These are phyloP conservation scores for Nycticorax nycticorax DNA, from an alignment of 2,113 vertebrate species.

Conservation along the genomic window DNA sequence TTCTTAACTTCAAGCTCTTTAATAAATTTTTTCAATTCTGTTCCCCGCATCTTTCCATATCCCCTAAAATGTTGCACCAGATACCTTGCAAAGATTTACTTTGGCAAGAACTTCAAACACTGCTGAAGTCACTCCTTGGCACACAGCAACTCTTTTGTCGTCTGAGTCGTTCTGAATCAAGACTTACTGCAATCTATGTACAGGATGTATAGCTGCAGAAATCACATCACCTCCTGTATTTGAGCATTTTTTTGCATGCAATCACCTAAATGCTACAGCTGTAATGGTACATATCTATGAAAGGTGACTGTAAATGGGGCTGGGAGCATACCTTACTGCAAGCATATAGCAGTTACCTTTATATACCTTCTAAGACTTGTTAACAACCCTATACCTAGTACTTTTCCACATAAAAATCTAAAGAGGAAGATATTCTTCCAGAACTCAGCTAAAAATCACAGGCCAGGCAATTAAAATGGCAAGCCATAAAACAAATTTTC, in stretches of 20 bases:
- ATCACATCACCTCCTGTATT: not conserved
- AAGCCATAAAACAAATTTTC: not conserved
- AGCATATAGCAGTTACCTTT: not conserved
- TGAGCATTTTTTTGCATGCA: not conserved
- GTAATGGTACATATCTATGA: rapidly evolving
- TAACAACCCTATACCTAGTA: not conserved
- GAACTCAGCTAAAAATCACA: not conserved
- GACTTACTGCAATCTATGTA: not conserved
- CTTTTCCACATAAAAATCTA: not conserved
- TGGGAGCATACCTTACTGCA: not conserved
- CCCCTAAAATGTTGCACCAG: not conserved
- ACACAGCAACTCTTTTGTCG: not conserved
- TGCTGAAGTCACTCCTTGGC: not conserved
- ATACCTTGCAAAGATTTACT: not conserved
- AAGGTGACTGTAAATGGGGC: not conserved
- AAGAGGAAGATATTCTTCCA: not conserved
- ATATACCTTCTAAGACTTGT: not conserved
- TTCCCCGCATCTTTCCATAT: not conserved
- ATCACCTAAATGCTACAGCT: not conserved
- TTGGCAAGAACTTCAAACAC: not conserved
- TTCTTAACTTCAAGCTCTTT: not conserved
- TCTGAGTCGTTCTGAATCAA: not conserved
- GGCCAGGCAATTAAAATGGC: not conserved
- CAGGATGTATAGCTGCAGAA: not conserved
- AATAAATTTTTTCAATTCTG: not conserved